Evolutionary conservation across 2,888 invertebrate genomes (phyloP), one percentile per base, ranked within the genome.

Genomic region (Andrena minutula): DNA sequence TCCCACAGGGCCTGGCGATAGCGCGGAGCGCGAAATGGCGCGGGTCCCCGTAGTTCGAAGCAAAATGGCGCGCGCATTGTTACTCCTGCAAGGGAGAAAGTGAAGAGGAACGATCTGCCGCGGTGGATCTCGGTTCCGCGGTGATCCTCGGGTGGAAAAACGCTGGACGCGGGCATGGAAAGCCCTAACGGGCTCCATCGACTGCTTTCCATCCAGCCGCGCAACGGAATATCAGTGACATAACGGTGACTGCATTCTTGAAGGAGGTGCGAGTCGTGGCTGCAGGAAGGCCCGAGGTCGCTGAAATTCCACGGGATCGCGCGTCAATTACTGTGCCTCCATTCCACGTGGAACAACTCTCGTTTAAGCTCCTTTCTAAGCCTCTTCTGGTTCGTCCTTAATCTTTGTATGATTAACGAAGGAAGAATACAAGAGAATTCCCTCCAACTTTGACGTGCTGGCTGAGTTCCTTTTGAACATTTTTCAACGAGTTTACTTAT

Each of bases 191-290:
- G 12, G 58, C 51, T 65, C 41, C 47, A 63, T 75, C 60, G 65
- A 35, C 58, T 60, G 28, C 60, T 79, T 82, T 82, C 70, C 75
- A 20, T 70, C 75, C 65, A 23, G 56, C 23, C 56, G 16, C 4
- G 71, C 79, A 83, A 84, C 66, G 82, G 83, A 86, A 77, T 85
- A 85, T 89, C 87, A 89, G 88, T 91, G 89, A 90, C 87, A 89
- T 90, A 91, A 91, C 91, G 90, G 91, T 91, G 86, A 79, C 84
- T 87, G 86, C 89, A 91, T 91, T 91, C 90, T 86, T 75, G 23
- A n/a, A 26, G 60, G 74, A 81, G 78, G 73, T 64, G 83, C 83
- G 66, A 79, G 70, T 47, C 26, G 35, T 5, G n/a, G 26, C 58
- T 41, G 41, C 41, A 41, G 41, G 41, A 35, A 16, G 23, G 23